Evolutionary conservation across 2,888 invertebrate species (phyloP), one percentile per base, ranked within the genome.

Genomic region (Catocala nupta): DNA sequence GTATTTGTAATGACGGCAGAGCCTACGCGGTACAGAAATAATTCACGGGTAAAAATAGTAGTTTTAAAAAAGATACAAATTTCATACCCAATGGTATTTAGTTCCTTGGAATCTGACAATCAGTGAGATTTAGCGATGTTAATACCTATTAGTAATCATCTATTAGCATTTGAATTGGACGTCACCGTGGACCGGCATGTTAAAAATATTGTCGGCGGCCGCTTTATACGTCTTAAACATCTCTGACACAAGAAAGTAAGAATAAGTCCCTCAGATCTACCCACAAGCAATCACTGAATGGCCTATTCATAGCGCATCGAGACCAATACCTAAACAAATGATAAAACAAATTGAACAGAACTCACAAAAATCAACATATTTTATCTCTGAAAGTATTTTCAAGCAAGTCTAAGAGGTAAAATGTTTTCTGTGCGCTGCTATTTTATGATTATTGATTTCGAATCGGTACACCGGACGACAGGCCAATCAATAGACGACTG

Each of bases 401-500:
- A 51, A 36, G 45, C 39, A n/a, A 8, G n/a, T 53, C 5, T 59
- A 49, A 1, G 36, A 34, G 51, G 8, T 8, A 48, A 33, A 48
- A 44, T 13, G 25, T 58, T 62, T 55, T 34, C 7, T 49, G 34
- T 55, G 44, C 43, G 59, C 49, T 55, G 59, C 58, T 65, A 57
- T 56, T 36, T 45, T 25, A 25, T 3, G 7, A 10, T 12, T 50
- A 56, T 71, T 47, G 57, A 58, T 59, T 65, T 61, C n/a, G n/a
- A 54, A 58, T 63, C 59, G 57, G 61, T 53, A 52, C 36, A 42
- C 39, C 9, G 7, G 48, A 51, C 47, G 59, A 52, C 56, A n/a
- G 42, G 43, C 16, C 16, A 56, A 48, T 63, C 44, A 42, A 47
- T 61, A 45, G 10, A 33, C 5, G 4, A 39, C 36, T 11, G 5